Evolutionary conservation across 2,888 invertebrate species (phyloP), one percentile per base, ranked within the genome.

Genomic region (Polydrusus cervinus): DNA sequence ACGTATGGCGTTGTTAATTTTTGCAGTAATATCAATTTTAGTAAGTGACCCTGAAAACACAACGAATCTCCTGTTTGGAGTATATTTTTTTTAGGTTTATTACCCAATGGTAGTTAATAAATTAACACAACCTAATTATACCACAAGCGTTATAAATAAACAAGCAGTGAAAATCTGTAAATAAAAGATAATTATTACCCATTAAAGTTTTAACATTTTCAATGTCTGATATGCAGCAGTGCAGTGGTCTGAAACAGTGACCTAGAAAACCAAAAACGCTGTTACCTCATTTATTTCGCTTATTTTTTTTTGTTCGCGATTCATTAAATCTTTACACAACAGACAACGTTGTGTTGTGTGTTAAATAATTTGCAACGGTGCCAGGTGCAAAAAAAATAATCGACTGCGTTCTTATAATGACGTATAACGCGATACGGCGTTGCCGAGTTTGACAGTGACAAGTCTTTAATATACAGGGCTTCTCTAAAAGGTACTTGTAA

Each of bases 311-410:
- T 13, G 20, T 25, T 10, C n/a, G 18, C 25, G 25, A 30, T 13
- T 53, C 25, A 53, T 53, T 53, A 53, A 53, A 25, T 30, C 30
- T 10, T 51, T 51, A 20, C 25, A 30, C 53, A 53, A 53, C 53
- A 53, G 30, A 53, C 53, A 30, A 25, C n/a, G 7, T n/a, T 34
- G 30, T 30, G 30, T n/a, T n/a, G 25, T 8, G 34, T 10, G 30
- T 53, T 53, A n/a, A 53, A 25, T 53, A 53, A 53, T 53, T 53
- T n/a, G 53, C 53, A 30, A 53, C 53, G 25, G 25, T 16, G 53
- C 25, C 53, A 30, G 53, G 53, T 30, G 53, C 11, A 11, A 53
- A 10, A 11, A 25, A 53, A 20, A n/a, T 43, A 51, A 3, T 20
- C 20, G 20, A 51, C 13, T 30, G 13, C 20, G 16, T 51, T 53